Conservation (phyloP, 2,113 vertebrate species). For the Pavo muticus region DNA sequence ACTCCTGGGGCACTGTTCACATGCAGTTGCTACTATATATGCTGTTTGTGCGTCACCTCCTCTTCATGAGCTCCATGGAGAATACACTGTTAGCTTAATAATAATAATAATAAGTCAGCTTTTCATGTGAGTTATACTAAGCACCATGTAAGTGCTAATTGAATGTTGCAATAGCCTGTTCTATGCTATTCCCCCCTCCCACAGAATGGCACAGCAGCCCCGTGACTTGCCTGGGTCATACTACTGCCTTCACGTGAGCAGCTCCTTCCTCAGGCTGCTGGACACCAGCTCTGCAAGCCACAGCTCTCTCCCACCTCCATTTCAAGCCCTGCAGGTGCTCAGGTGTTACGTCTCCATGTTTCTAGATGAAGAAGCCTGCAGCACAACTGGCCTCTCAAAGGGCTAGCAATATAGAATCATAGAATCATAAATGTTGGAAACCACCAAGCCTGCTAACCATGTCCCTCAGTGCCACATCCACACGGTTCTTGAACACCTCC, state of each 20-base stretch:
- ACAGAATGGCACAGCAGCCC: neutral
- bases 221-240: neutral
- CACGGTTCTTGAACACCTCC: no score
- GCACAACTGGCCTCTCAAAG: neutral
- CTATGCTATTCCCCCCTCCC: neutral
- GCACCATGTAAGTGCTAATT: constrained; percentile 44
- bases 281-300: neutral
- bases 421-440: no score
- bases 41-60: constrained; percentile 61
- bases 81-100: constrained; percentile 69
- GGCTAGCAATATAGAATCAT: neutral
- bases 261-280: neutral
- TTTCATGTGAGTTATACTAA: constrained; percentile 51
- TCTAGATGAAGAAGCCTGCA: neutral
- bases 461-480: no score
- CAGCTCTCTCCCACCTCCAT: neutral
- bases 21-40: constrained; percentile 51
- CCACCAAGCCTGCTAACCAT: no score
- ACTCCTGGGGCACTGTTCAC: constrained; percentile 57
- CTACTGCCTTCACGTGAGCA: neutral
- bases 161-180: constrained; percentile 3
- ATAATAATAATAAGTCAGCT: constrained; percentile 46
- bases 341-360: neutral
- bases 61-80: constrained; percentile 27
- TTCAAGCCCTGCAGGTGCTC: neutral